phyloP scores from a whole-genome alignment of 2,888 invertebrate genomes.

The Mythimna impura region DNA sequence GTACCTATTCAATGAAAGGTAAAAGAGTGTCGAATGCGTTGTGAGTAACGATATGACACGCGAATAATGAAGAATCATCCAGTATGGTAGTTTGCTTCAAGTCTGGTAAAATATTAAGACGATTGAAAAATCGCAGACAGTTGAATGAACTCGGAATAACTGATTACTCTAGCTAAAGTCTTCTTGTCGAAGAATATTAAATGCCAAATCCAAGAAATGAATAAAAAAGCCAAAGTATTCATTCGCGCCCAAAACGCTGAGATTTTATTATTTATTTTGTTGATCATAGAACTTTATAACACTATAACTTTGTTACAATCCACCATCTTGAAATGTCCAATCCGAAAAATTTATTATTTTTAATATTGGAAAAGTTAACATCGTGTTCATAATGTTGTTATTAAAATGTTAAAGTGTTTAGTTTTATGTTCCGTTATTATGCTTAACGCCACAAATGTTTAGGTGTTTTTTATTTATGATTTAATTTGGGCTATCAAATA shows the following conservation, averaged over 20 bases:
- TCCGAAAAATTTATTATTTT: slow-evolving; percentile 52
- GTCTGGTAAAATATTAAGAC: slow-evolving; percentile 19
- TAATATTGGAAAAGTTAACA: slow-evolving; percentile 47
- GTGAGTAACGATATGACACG: slow-evolving; percentile 8
- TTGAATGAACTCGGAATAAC: slow-evolving; percentile 44
- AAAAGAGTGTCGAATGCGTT: slow-evolving; percentile 25
- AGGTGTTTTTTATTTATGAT: slow-evolving; percentile 31
- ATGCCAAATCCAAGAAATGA: slow-evolving; percentile 44
- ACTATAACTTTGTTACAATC: slow-evolving; percentile 43
- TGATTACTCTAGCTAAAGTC: slow-evolving; percentile 25
- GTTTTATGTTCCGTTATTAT: slow-evolving; percentile 47
- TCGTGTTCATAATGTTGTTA: slow-evolving; percentile 36
- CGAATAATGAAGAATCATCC: background rate
- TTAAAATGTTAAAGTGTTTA: slow-evolving; percentile 43
- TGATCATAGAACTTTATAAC: slow-evolving; percentile 51
- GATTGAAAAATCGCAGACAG: slow-evolving; percentile 49
- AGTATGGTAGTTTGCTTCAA: background rate
- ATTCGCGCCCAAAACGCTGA: slow-evolving; percentile 38
- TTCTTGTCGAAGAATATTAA: slow-evolving; percentile 35
- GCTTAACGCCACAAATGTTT: slow-evolving; percentile 43
- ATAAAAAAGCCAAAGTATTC: slow-evolving; percentile 29
- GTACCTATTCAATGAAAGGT: slow-evolving; percentile 7
- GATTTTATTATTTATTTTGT: slow-evolving; percentile 50
- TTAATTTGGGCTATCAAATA: slow-evolving; percentile 45
- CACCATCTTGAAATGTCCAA: slow-evolving; percentile 47